phyloP scores from a whole-genome alignment of 2,888 invertebrate species.

The Tetragnatha montana region DNA sequence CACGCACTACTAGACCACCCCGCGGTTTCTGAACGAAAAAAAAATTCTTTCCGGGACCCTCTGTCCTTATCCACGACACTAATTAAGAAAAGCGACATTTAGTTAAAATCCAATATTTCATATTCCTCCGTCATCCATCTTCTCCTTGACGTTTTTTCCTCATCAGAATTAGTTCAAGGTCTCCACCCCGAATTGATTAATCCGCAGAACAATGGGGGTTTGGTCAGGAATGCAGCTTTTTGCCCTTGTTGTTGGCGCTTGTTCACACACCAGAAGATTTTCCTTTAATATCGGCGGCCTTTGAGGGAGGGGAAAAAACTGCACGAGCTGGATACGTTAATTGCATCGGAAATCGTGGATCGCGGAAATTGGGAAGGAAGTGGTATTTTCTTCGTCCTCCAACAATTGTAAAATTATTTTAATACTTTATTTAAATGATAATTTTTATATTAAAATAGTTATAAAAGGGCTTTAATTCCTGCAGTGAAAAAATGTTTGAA shows the following conservation, averaged over 20 bases:
- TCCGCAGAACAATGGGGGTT: not conserved
- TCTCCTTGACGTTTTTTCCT: constrained; percentile 5
- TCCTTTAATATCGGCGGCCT: not conserved
- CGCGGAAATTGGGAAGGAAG: not conserved
- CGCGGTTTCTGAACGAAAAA: no score
- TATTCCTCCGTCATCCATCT: constrained; percentile 1
- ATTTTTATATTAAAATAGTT: no score
- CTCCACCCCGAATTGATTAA: not conserved
- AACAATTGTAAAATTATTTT: no score
- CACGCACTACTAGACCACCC: no score
- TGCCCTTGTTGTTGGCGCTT: not conserved
- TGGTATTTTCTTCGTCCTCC: not conserved
- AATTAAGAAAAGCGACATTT: not conserved
- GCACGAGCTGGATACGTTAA: not conserved
- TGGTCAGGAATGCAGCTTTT: not conserved
- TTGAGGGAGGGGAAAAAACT: not conserved
- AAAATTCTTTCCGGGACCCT: no score
- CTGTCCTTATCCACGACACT: not conserved
- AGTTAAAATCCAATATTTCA: constrained; percentile 2
- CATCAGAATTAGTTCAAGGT: constrained; percentile 24
- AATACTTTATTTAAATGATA: no score
- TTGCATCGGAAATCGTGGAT: not conserved
- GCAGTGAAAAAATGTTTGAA: no score
- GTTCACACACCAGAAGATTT: not conserved
- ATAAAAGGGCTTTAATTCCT: no score